These are phyloP conservation scores for Nannospalax galili DNA, from an alignment of 2,113 vertebrate genomes.

Conservation along the genomic window DNA sequence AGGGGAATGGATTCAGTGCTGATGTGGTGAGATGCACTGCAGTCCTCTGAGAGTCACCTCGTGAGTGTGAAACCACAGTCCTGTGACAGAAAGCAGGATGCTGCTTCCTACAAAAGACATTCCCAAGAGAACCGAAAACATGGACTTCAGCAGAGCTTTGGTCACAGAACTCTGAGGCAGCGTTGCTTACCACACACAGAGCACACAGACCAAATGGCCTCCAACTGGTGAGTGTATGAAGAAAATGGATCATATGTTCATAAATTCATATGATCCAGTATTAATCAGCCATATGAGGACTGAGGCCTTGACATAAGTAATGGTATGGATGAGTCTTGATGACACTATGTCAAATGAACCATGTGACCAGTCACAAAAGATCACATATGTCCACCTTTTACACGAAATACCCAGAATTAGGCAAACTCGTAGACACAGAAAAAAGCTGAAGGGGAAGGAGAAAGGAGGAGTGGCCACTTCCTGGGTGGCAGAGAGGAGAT, in stretches of 20 bases:
- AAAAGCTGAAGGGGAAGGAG: background rate
- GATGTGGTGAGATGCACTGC: background rate
- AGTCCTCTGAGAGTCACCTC: background rate
- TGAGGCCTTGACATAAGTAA: rapidly evolving
- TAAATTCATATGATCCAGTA: background rate
- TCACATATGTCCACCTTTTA: background rate
- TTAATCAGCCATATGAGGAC: background rate
- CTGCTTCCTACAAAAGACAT: background rate
- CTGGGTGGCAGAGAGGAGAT: too few relatives aligned
- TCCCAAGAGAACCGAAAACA: background rate
- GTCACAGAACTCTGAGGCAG: background rate
- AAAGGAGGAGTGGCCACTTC: too few relatives aligned
- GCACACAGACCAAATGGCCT: background rate
- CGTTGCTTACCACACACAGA: background rate
- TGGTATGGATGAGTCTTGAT: background rate
- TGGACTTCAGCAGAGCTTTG: background rate
- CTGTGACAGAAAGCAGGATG: background rate
- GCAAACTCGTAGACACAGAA: background rate
- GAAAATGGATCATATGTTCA: too few relatives aligned
- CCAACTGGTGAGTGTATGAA: too few relatives aligned
- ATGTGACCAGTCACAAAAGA: background rate
- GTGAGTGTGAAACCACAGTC: background rate
- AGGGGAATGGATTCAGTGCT: background rate
- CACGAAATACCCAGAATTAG: background rate
- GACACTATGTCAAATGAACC: background rate